Percentiles rank a stretch among this genome's conserved stretches.
Evolutionary conservation across 2,888 invertebrate species (phyloP).

Genomic region (Rhyacophila evoluta): DNA sequence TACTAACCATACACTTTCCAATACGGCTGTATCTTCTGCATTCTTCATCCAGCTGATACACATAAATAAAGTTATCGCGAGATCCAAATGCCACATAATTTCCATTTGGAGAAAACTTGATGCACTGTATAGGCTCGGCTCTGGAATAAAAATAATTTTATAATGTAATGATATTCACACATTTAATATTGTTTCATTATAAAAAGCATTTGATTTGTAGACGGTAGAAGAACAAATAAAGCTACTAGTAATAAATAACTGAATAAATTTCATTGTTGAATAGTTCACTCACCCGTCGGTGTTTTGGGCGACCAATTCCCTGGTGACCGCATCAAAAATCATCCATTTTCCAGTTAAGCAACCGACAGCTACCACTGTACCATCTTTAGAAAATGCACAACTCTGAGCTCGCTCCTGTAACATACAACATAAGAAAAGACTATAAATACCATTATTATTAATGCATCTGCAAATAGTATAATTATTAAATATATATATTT

Average conservation of each 20-base stretch:
- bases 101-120: constrained; percentile 85
- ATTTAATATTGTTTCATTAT: too few species aligned
- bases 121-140: constrained; percentile 76
- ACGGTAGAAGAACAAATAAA: too few species aligned
- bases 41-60: constrained; percentile 85
- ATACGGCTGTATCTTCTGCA: constrained; percentile 83
- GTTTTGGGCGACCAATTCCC: constrained; percentile 78
- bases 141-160: not conserved
- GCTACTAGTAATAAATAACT: too few species aligned
- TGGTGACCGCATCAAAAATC: constrained; percentile 82
- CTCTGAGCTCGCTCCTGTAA: constrained; percentile 85
- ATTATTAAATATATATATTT: too few species aligned
- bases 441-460: too few species aligned
- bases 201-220: too few species aligned
- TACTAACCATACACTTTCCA: constrained; percentile 83
- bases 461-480: too few species aligned
- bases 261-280: too few species aligned
- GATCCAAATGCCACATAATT: constrained; percentile 86
- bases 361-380: constrained; percentile 82
- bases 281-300: constrained; percentile 76
- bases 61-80: constrained; percentile 89
- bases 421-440: too few species aligned
- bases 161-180: not conserved
- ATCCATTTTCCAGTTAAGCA: constrained; percentile 85
- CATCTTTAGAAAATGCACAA: constrained; percentile 84